phyloP scores from a whole-genome alignment of 1,140 invertebrate genomes.

The Proctacanthus coquilletti region DNA sequence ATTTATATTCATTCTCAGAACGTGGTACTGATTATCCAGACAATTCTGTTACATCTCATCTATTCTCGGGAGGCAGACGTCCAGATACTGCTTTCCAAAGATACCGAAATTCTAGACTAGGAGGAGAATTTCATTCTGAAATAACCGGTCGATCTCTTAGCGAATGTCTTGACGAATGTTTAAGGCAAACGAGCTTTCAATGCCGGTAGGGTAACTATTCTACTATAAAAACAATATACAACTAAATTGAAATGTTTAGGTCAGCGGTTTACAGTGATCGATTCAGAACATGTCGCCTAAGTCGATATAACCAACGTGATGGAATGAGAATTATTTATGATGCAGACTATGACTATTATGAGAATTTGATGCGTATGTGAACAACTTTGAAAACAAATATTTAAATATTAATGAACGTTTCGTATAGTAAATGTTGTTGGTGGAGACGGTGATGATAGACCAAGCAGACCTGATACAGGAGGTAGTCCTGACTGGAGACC shows the following conservation, averaged over 20 bases:
- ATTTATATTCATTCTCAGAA: conserved; percentile 31
- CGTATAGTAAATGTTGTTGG: conserved; percentile 25
- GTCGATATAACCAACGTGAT: conserved; percentile 71
- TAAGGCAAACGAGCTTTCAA: conserved; percentile 72
- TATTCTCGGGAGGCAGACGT: conserved; percentile 59
- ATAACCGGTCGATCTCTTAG: conserved; percentile 70
- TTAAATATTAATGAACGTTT: conserved; percentile 9
- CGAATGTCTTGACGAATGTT: conserved; percentile 77
- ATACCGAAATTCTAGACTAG: conserved; percentile 67
- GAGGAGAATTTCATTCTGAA: conserved; percentile 76
- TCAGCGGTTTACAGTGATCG: conserved; percentile 77
- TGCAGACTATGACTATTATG: conserved; percentile 81
- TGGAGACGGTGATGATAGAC: conserved; percentile 25
- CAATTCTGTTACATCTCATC: conserved; percentile 61
- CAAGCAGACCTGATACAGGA: conserved; percentile 20
- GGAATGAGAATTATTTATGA: conserved; percentile 79
- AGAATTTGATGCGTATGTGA: conserved; percentile 76
- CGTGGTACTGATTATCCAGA: conserved; percentile 71
- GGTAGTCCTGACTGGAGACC: conserved; percentile 18
- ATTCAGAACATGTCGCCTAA: conserved; percentile 65
- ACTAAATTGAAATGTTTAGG: conserved; percentile 19
- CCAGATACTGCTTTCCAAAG: conserved; percentile 80
- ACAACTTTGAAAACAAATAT: background rate
- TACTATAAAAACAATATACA: background rate
- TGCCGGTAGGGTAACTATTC: conserved; percentile 34